phyloP scores from a whole-genome alignment of 1,140 invertebrate genomes.

The Chlorops oryzae region DNA sequence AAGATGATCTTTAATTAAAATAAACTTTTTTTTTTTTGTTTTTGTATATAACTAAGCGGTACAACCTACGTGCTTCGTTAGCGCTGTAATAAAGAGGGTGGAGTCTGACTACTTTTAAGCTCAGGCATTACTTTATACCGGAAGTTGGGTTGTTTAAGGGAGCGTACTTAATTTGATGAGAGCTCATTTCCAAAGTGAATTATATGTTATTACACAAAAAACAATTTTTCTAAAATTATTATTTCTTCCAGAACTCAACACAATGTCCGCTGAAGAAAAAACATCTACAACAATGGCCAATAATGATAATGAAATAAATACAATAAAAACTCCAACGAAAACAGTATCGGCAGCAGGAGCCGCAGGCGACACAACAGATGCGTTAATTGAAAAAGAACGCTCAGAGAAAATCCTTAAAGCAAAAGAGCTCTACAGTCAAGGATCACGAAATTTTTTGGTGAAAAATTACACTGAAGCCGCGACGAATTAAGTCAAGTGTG shows the following conservation, averaged over 20 bases:
- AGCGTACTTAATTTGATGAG: no score
- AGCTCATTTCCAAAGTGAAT: no score
- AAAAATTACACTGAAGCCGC: slow-evolving; percentile 64
- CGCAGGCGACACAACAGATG: slow-evolving; percentile 23
- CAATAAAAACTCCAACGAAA: slow-evolving; percentile 1
- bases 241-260: no score
- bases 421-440: slow-evolving; percentile 55
- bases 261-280: slow-evolving; percentile 43
- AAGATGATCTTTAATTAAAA: no score
- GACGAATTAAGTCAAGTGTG: slow-evolving; percentile 65
- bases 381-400: slow-evolving; percentile 23
- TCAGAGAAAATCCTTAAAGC: slow-evolving; percentile 36
- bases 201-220: no score
- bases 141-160: no score
- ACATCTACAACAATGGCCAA: slow-evolving; percentile 26
- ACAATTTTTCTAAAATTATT: slow-evolving; percentile 6
- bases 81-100: no score
- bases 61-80: no score
- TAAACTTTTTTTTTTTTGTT: no score
- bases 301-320: slow-evolving; percentile 23
- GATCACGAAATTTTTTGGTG: slow-evolving; percentile 66
- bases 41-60: no score
- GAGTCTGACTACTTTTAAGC: no score
- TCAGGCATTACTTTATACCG: no score
- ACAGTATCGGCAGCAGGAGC: slow-evolving; percentile 10